A percentile compares a stretch with the other conserved stretches of the same genome.
Evolutionary conservation across 2,888 invertebrate genomes (phyloP).

Genomic region (Hypolimnas misippus): DNA sequence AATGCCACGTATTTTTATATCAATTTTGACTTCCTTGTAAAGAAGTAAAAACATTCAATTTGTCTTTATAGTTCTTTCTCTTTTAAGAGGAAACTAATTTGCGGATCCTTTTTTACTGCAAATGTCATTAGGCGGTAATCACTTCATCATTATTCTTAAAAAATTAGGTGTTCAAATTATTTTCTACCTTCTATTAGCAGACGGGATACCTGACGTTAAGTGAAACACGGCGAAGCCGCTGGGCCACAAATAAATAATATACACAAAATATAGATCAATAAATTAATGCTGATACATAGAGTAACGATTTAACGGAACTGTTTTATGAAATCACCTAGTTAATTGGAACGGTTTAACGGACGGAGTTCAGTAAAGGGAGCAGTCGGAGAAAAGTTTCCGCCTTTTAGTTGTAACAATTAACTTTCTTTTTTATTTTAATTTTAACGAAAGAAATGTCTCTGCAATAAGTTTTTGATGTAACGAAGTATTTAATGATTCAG

Average conservation of each 20-base stretch:
- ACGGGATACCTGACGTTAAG: too few relatives aligned
- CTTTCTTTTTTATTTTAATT: slow-evolving; percentile 9
- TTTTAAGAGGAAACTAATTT: too few relatives aligned
- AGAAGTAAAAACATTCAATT: too few relatives aligned
- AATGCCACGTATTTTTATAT: too few relatives aligned
- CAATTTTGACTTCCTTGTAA: too few relatives aligned
- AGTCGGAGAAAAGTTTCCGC: slow-evolving; percentile 48
- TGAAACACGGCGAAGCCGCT: background rate
- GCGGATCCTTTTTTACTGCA: too few relatives aligned
- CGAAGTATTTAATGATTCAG: background rate
- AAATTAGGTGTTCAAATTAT: too few relatives aligned
- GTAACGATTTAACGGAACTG: slow-evolving; percentile 42
- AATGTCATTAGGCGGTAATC: too few relatives aligned
- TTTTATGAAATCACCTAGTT: slow-evolving; percentile 52
- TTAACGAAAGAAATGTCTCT: background rate
- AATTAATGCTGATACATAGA: slow-evolving; percentile 26
- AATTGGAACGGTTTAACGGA: slow-evolving; percentile 34
- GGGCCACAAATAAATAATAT: background rate
- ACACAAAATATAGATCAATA: background rate
- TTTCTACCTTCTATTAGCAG: too few relatives aligned
- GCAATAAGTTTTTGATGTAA: background rate
- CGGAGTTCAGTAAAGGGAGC: slow-evolving; percentile 58
- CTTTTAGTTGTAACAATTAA: slow-evolving; percentile 43
- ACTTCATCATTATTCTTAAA: too few relatives aligned
- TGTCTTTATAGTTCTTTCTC: too few relatives aligned